Base-by-base conservation (phyloP, 2,888 invertebrate genomes). In the Barypeithes pellucidus region DNA sequence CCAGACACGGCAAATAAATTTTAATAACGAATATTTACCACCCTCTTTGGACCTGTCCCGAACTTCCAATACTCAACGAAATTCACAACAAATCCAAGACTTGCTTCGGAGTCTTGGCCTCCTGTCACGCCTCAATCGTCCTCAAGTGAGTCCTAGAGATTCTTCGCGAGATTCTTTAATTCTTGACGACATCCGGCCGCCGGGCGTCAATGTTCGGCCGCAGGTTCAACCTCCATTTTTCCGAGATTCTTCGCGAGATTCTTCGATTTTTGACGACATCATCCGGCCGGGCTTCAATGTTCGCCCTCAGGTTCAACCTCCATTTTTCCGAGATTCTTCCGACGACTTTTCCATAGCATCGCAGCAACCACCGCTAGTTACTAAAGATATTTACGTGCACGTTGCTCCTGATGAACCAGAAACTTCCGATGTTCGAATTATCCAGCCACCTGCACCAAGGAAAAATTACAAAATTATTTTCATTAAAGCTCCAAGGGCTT, bases 381-480 rank as follows among this genome's bases (percentile, higher is more conserved):
- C 73, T 84, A 95, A 94, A 83, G 94, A 94, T 89, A 94, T 94
- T 84, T 95, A 95, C 89, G 95, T 95, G 2, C 95, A 95, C 85
- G 95, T 95, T n/a, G 95, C 95, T 60, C 95, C 95, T 81, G 94
- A 93, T 88, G 95, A 95, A 86, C 94, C 92, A 11, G 90, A 92
- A 80, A 91, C 91, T 82, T 87, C 89, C 79, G 89, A 90, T 80
- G 88, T 89, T 65, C 88, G 88, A 74, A 90, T 91, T 80, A 89
- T 91, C 78, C 89, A 89, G 29, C 87, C 91, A 0, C 91, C 92
- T 57, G 91, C 92, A 76, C 89, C 94, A 59, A 94, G 94, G 86
- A 95, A 95, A 82, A 94, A 95, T 86, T 94, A 95, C 90, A 95
- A 95, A 85, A 95, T 95, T 85, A 95, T 95, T 87, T 95, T 95